Evolutionary conservation across 2,797 vertebrate species (phyloP).

Genomic region (Crax fasciolata): DNA sequence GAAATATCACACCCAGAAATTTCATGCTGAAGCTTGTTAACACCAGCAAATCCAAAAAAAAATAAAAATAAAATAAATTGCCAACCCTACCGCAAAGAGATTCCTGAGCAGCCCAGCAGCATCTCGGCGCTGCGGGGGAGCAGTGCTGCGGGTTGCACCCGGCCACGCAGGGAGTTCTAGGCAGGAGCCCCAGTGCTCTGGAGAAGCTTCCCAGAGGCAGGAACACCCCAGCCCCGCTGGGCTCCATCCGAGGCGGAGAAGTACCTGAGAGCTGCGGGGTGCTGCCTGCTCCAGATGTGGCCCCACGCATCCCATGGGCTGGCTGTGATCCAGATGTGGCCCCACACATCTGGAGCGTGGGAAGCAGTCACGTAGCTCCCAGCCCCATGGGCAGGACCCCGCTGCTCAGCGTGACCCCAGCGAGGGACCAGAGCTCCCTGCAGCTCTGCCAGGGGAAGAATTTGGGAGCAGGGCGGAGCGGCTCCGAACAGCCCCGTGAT

Average conservation of each 20-base stretch:
- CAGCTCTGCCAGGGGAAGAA: background rate
- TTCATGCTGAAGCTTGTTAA: background rate
- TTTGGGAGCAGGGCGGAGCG: fast-evolving
- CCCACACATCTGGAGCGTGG: background rate
- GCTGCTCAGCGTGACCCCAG: fast-evolving
- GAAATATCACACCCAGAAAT: background rate
- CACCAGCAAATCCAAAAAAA: background rate
- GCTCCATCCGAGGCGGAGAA: background rate
- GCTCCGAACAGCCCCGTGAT: background rate
- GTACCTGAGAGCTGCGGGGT: fast-evolving
- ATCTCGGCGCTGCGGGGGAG: fast-evolving
- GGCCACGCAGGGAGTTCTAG: background rate
- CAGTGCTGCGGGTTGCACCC: fast-evolving
- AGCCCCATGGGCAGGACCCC: background rate
- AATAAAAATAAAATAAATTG: background rate
- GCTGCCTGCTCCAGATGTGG: background rate
- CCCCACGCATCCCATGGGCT: too few species aligned
- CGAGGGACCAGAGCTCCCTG: background rate
- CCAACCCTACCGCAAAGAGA: fast-evolving
- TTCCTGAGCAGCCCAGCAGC: background rate
- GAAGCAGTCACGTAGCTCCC: background rate
- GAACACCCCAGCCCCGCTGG: background rate
- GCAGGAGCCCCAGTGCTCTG: background rate
- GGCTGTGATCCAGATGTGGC: too few species aligned
- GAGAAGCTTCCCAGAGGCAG: background rate